A percentile compares a stretch with the other conserved stretches of the same genome.
Evolutionary conservation across 2,113 vertebrate species (phyloP).

Genomic region (Corydoras sp.): DNA sequence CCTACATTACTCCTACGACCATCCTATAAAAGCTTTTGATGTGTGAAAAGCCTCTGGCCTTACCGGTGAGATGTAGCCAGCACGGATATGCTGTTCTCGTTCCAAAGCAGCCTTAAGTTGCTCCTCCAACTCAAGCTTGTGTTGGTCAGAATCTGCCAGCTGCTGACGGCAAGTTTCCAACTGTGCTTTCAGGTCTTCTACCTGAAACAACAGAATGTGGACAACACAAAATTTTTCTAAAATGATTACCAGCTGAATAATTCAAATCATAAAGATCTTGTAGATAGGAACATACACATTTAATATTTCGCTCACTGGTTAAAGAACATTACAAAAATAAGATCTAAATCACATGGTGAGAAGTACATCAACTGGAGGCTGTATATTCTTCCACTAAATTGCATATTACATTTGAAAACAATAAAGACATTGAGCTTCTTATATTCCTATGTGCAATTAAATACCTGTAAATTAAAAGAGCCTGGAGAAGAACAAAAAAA

Average conservation of each 20-base stretch:
- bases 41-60: constrained; percentile 27
- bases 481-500: too few relatives aligned
- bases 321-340: too few relatives aligned
- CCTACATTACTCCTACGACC: background rate
- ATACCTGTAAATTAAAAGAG: too few relatives aligned
- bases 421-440: too few relatives aligned
- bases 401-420: too few relatives aligned
- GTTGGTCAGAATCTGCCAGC: constrained; percentile 63
- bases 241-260: background rate
- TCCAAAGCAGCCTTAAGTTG: constrained; percentile 65
- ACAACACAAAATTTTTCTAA: background rate
- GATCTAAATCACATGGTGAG: too few relatives aligned
- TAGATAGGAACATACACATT: too few relatives aligned
- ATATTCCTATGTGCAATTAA: too few relatives aligned
- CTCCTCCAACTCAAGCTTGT: constrained; percentile 67
- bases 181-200: constrained; percentile 69
- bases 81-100: constrained; percentile 63
- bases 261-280: too few relatives aligned
- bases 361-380: too few relatives aligned
- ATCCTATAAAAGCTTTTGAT: background rate
- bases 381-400: too few relatives aligned
- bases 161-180: constrained; percentile 69
- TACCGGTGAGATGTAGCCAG: constrained; percentile 75
- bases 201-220: constrained; percentile 49
- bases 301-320: too few relatives aligned